phyloP scores from a whole-genome alignment of 2,113 vertebrate species.

The Salvator merianae region DNA sequence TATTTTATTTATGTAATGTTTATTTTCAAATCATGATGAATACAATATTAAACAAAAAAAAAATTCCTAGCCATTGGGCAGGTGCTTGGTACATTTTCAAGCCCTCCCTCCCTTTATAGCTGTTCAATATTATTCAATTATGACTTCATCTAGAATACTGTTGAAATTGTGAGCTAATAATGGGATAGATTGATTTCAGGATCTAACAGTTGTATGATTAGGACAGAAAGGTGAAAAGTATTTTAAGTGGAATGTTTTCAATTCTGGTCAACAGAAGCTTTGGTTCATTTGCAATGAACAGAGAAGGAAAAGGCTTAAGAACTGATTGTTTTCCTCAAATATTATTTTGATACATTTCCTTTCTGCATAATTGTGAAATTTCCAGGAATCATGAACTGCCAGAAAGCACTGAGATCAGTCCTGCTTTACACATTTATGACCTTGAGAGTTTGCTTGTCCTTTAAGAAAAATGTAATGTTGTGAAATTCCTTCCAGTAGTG shows the following conservation, averaged over 20 bases:
- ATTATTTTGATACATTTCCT: conserved; percentile 76
- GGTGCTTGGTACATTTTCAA: conserved; percentile 76
- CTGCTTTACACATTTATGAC: conserved; percentile 78
- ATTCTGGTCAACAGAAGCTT: conserved; percentile 68
- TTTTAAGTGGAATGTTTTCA: conserved; percentile 75
- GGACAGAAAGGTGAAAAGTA: conserved; percentile 72
- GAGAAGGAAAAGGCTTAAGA: conserved; percentile 67
- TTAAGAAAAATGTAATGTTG: conserved; percentile 88
- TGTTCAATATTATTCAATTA: conserved; percentile 73
- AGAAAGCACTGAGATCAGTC: conserved; percentile 76
- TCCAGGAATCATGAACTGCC: conserved; percentile 73
- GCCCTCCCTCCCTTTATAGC: conserved; percentile 60
- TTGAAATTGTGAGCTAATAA: conserved; percentile 70
- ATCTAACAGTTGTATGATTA: conserved; percentile 67
- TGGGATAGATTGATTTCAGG: conserved; percentile 65
- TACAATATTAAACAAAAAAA: conserved; percentile 37
- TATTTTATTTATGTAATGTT: conserved; percentile 85
- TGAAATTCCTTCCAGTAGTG: conserved; percentile 91
- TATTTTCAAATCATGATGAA: conserved; percentile 75
- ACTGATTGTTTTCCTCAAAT: conserved; percentile 76
- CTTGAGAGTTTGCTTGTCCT: conserved; percentile 88
- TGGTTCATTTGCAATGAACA: conserved; percentile 74
- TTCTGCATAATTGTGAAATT: conserved; percentile 76
- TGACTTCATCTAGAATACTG: conserved; percentile 75
- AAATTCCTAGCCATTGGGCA: conserved; percentile 71